Base-by-base conservation (phyloP, 2,797 vertebrate species). In the Parauchenoglanis punctatus region DNA sequence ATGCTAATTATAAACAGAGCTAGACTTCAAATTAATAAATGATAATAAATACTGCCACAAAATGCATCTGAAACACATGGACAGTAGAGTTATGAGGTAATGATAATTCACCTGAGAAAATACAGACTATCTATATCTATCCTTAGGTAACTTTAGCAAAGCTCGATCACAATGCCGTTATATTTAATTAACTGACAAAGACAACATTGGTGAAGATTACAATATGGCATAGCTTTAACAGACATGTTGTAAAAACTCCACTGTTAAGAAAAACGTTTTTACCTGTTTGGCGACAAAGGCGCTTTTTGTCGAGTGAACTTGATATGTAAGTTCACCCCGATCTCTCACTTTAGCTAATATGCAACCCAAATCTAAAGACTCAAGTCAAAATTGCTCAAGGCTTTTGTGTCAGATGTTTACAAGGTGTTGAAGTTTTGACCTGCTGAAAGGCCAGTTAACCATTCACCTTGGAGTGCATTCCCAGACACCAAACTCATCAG, bases 381-480 rank as follows among this genome's bases (percentile, higher is more conserved):
- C 59, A 13, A 10, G 52, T 25, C 4, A 56, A 73, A 28, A 67
- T 12, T 81, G 23, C 77, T 25, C 20, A 23, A 68, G 25, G 20
- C 40, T 56, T 25, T 15, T 56, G 75, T 58, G 68, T 86, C 28
- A 58, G 59, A 44, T 65, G 28, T 28, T 20, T 65, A 70, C 72
- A 67, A 7, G 28, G 25, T 49, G 40, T 63, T 31, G 13, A 81
- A 18, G 46, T 72, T 54, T 73, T 61, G n/a, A 72, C 76, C 78
- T 72, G 8, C 35, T 35, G 31, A 52, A 91, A 90, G 93, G 94
- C 93, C 93, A 94, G 94, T 95, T 95, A 96, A 94, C 93, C 94
- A 95, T 95, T 95, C 93, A 96, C 94, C 86, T 18, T 90, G 85
- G 84, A 85, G 81, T 73, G 17, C 93, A 88, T 92, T 92, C 91